Conservation (phyloP, 2,113 vertebrate species). For the Mesocricetus auratus region DNA sequence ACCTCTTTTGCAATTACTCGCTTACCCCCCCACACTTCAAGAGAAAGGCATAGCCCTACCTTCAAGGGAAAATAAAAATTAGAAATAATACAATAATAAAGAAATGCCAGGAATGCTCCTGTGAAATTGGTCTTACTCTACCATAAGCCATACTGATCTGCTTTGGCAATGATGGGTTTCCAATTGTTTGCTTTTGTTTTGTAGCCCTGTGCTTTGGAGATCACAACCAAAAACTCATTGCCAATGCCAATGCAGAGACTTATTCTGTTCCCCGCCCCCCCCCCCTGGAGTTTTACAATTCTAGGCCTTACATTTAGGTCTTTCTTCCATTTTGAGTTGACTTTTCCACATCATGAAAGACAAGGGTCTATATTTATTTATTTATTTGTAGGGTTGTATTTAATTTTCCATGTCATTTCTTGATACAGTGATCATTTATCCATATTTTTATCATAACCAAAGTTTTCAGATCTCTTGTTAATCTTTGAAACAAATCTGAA, state of each 20-base stretch:
- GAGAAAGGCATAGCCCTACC: neutral
- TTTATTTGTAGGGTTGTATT: neutral
- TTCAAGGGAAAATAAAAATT: neutral
- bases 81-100: too few relatives aligned
- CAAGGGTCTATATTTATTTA: neutral
- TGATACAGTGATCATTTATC: neutral
- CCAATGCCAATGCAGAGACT: neutral
- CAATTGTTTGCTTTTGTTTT: neutral
- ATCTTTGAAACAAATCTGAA: neutral
- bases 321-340: neutral
- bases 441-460: neutral
- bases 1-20: neutral
- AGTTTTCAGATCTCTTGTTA: neutral
- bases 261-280: neutral
- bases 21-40: neutral
- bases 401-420: neutral
- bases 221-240: neutral
- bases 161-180: neutral
- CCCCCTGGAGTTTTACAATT: neutral
- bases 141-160: neutral
- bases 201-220: neutral
- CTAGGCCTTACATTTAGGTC: neutral
- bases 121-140: conserved; percentile 7
- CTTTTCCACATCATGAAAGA: neutral
- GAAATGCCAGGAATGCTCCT: neutral